Percentiles rank a stretch among this genome's conserved stretches.
These are phyloP conservation scores for Zelostemma sp. DNA, from an alignment of 1,140 invertebrate species.

Conservation along the genomic window DNA sequence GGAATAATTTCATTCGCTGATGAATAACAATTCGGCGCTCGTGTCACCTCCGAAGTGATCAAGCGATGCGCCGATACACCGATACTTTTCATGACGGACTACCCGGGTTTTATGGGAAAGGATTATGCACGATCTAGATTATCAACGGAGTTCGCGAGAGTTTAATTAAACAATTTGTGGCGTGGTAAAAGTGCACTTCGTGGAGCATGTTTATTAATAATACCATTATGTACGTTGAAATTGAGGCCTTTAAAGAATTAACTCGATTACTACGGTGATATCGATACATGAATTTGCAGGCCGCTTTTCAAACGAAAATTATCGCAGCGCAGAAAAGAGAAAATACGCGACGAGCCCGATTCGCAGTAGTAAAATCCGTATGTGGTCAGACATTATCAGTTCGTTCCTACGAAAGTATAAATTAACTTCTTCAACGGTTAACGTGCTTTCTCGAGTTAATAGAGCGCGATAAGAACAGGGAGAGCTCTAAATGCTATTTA, in stretches of 20 bases:
- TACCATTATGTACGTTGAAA: slow-evolving; percentile 8
- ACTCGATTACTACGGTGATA: too few species aligned
- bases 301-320: too few species aligned
- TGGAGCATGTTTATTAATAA: slow-evolving; percentile 17
- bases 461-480: not conserved
- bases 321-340: too few species aligned
- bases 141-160: slow-evolving; percentile 8
- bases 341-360: too few species aligned
- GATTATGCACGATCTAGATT: slow-evolving; percentile 9
- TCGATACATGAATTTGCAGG: too few species aligned
- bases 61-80: not conserved
- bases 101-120: slow-evolving; percentile 1
- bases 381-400: too few species aligned
- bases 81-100: slow-evolving; percentile 3
- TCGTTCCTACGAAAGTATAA: too few species aligned
- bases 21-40: slow-evolving; percentile 9
- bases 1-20: too few species aligned
- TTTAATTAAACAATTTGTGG: slow-evolving; percentile 12
- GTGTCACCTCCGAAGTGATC: not conserved
- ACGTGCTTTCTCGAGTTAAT: slow-evolving; percentile 8
- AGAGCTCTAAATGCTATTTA: slow-evolving; percentile 17
- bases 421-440: too few species aligned
- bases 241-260: too few species aligned
- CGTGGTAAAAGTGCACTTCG: not conserved
- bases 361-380: too few species aligned